Evolutionary conservation across 1,140 invertebrate genomes (phyloP).

Genomic region (Drosophila navojoa): DNA sequence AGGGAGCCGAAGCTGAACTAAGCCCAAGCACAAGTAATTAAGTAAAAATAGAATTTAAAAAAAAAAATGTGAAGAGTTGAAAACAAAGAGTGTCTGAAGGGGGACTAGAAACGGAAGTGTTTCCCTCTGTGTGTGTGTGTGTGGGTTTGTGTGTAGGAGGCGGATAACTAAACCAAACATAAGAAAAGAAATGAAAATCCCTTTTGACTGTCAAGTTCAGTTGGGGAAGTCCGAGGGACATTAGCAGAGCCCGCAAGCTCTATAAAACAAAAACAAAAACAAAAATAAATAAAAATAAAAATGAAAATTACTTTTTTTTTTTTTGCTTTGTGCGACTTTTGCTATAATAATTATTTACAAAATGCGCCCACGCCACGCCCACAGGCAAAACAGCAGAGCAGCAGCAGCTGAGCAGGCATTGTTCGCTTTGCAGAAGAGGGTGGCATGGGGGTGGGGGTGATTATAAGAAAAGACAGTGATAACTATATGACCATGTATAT

Average conservation of each 20-base stretch:
- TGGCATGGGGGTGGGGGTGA: background rate
- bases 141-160: conserved; percentile 50
- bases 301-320: conserved; percentile 59
- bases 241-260: conserved; percentile 21
- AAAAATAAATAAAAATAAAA: conserved; percentile 57
- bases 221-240: conserved; percentile 1
- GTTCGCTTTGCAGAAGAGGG: conserved; percentile 35
- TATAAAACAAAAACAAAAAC: conserved; percentile 19
- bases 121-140: conserved; percentile 66
- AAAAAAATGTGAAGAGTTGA: conserved; percentile 17
- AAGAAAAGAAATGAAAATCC: conserved; percentile 67
- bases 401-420: conserved; percentile 35
- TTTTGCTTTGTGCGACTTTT: conserved; percentile 43
- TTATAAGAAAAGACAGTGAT: background rate
- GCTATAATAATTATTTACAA: conserved; percentile 69
- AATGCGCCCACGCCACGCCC: conserved; percentile 50
- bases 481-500: background rate
- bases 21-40: conserved; percentile 67
- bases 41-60: conserved; percentile 59
- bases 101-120: conserved; percentile 7
- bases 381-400: background rate
- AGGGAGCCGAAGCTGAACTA: conserved; percentile 28
- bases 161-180: background rate
- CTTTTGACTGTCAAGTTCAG: conserved; percentile 78
- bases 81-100: background rate